Conservation (phyloP, 1,140 invertebrate species). For the Melanaphis sacchari region DNA sequence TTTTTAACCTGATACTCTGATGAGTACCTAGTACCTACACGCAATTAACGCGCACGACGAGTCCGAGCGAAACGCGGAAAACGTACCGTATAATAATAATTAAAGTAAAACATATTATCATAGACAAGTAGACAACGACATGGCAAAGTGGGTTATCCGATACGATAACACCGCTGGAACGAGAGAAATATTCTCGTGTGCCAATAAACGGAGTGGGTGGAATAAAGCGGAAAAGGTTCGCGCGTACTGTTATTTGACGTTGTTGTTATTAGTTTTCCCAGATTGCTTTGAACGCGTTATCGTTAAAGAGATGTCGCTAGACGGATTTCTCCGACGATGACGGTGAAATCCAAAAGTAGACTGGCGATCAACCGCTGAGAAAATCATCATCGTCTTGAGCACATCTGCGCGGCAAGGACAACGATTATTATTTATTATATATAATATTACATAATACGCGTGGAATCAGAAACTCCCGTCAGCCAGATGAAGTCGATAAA, state of each 20-base stretch:
- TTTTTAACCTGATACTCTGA: background rate
- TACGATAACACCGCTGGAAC: background rate
- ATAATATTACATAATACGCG: background rate
- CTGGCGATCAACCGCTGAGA: background rate
- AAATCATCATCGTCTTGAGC: background rate
- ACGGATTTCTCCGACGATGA: background rate
- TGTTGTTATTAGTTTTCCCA: background rate
- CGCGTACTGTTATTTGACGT: background rate
- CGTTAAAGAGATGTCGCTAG: background rate
- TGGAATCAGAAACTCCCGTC: background rate
- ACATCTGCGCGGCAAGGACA: background rate
- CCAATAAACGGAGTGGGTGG: background rate
- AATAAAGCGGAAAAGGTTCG: background rate
- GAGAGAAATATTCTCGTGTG: background rate
- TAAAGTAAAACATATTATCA: background rate
- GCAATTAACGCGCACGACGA: background rate
- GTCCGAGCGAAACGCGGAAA: background rate
- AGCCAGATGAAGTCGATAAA: background rate
- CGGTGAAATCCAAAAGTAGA: background rate
- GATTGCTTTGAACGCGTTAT: too few relatives aligned
- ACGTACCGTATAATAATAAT: background rate
- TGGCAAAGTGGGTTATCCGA: background rate
- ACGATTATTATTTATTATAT: background rate
- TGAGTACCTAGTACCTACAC: too few relatives aligned
- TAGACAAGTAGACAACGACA: background rate